A percentile compares a stretch with the other conserved stretches of the same genome.
phyloP scores from a whole-genome alignment of 2,113 vertebrate species.

The Ifrita kowaldi region DNA sequence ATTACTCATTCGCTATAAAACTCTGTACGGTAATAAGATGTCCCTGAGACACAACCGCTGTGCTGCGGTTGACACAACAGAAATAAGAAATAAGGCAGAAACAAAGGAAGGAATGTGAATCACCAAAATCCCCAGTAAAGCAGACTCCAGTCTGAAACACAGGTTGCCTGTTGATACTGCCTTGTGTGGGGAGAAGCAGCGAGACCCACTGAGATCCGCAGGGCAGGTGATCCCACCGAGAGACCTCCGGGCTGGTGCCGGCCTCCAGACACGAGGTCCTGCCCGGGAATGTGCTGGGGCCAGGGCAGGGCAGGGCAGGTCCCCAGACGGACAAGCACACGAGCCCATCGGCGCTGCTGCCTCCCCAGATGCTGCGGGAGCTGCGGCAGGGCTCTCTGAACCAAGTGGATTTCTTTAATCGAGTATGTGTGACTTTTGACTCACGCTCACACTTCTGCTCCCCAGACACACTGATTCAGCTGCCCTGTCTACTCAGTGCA shows the following conservation, averaged over 20 bases:
- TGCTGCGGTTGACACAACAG: background rate
- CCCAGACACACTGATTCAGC: background rate
- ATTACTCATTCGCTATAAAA: background rate
- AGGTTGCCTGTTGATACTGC: background rate
- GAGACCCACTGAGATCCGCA: fast-evolving
- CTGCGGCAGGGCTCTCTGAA: background rate
- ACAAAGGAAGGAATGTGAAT: background rate
- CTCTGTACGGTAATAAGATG: background rate
- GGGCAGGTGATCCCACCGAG: background rate
- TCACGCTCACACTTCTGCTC: background rate
- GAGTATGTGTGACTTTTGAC: background rate
- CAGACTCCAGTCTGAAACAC: background rate
- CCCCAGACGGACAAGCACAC: background rate
- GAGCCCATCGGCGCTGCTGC: fast-evolving
- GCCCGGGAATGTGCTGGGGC: fast-evolving
- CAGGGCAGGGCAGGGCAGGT: background rate
- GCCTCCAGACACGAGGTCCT: background rate
- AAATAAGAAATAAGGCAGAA: background rate
- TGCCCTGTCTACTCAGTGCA: fast-evolving
- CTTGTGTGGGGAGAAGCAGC: background rate
- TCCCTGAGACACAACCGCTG: background rate
- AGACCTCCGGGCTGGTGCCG: background rate
- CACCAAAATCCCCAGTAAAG: background rate
- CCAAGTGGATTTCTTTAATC: background rate
- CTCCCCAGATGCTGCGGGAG: background rate